Evolutionary conservation across 2,888 invertebrate genomes (phyloP).

Genomic region (Andricus curvator): DNA sequence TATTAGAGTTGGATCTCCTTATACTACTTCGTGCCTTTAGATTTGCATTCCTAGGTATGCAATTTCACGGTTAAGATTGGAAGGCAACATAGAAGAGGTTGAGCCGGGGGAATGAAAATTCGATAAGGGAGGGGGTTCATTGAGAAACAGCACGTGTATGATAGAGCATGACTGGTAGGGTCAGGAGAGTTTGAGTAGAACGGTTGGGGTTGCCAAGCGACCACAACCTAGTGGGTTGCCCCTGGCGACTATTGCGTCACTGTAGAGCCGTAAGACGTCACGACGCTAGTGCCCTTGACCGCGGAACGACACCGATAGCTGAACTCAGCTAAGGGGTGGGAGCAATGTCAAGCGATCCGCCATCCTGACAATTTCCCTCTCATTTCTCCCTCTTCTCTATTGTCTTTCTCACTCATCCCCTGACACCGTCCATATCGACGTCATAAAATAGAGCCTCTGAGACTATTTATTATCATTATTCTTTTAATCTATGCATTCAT

Average conservation of each 20-base stretch:
- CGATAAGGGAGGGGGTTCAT: constrained; percentile 65
- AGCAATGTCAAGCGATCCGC: constrained; percentile 46
- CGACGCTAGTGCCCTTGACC: constrained; percentile 75
- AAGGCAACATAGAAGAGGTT: constrained; percentile 47
- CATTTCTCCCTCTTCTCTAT: constrained; percentile 18
- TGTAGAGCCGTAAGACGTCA: constrained; percentile 74
- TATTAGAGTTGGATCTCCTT: too few relatives aligned
- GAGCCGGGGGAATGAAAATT: constrained; percentile 42
- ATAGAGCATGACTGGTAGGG: constrained; percentile 50
- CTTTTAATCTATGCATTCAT: too few relatives aligned
- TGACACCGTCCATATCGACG: neutral
- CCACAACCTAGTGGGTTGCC: constrained; percentile 69
- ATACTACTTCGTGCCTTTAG: too few relatives aligned
- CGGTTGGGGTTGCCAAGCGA: constrained; percentile 67
- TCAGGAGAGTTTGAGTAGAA: constrained; percentile 47
- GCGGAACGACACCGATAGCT: constrained; percentile 58
- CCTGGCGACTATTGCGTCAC: constrained; percentile 75
- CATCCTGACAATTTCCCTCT: constrained; percentile 51
- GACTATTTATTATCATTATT: neutral
- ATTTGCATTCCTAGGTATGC: neutral
- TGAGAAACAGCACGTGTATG: constrained; percentile 72
- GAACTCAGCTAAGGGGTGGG: constrained; percentile 24
- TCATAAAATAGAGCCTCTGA: neutral
- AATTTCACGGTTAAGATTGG: constrained; percentile 30
- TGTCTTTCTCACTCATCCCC: constrained; percentile 12